Evolutionary conservation across 2,888 invertebrate genomes (phyloP).

Genomic region (Clepsis dumicolana): DNA sequence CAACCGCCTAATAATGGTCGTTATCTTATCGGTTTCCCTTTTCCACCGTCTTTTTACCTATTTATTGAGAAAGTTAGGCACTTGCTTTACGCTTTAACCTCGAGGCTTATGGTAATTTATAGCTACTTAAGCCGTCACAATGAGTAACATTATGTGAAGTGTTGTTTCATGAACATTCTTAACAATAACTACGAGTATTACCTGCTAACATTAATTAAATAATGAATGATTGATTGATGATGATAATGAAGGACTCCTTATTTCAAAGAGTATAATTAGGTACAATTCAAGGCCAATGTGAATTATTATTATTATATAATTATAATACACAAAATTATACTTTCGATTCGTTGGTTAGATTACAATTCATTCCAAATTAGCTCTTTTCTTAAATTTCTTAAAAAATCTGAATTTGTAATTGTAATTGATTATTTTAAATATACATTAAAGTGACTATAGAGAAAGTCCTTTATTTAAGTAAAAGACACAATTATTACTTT

Average conservation of each 20-base stretch:
- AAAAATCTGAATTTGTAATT: too few relatives aligned
- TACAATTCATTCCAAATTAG: too few relatives aligned
- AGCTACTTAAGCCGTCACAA: background rate
- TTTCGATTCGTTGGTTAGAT: too few relatives aligned
- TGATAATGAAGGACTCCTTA: too few relatives aligned
- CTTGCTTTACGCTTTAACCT: background rate
- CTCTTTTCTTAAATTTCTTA: too few relatives aligned
- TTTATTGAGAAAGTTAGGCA: slow-evolving; percentile 26
- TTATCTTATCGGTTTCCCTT: slow-evolving; percentile 18
- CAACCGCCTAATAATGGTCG: slow-evolving; percentile 21
- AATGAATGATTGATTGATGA: too few relatives aligned
- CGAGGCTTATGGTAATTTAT: slow-evolving; percentile 6
- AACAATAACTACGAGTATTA: background rate
- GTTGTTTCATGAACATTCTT: background rate
- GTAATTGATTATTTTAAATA: too few relatives aligned
- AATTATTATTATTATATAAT: too few relatives aligned
- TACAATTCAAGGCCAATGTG: background rate
- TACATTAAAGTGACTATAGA: too few relatives aligned
- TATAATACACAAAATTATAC: too few relatives aligned
- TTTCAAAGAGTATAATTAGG: background rate
- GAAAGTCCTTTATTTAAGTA: too few relatives aligned
- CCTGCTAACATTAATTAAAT: background rate
- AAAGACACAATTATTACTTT: too few relatives aligned
- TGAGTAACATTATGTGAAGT: slow-evolving; percentile 3
- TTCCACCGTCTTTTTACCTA: slow-evolving; percentile 18